Base-by-base conservation (phyloP, 2,113 vertebrate species). In the Carassius auratus region DNA sequence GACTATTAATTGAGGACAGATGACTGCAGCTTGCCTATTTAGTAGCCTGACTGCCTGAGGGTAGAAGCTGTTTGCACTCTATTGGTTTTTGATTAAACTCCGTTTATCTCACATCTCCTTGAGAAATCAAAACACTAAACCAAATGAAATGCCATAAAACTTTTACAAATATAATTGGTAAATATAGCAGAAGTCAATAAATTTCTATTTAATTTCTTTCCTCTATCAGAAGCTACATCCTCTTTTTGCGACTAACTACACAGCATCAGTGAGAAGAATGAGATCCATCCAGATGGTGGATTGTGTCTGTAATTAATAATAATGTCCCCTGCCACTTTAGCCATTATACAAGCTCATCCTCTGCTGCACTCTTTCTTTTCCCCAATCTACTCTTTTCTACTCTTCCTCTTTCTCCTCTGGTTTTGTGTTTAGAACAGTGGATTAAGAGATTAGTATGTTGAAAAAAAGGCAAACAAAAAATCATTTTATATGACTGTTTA, bases 291-390 rank as follows among this genome's bases (percentile, higher is more conserved):
- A n/a, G n/a, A n/a, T n/a, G n/a, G n/a, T n/a, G n/a, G n/a, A 52
- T 83, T 45, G 55, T 81, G 55, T 89, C 42, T 87, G 76, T 86
- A 85, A 91, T 85, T 87, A 90, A 86, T 85, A 52, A 89, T 52
- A 73, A 90, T 77, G 15, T 73, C 81, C 86, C 82, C 83, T 50
- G 75, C 66, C 86, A 87, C 75, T 83, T 87, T 62, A 74, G 21
- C 57, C 64, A 81, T 75, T 78, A 84, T 85, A 62, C 42, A 84
- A 84, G 74, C 68, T 19, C 73, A 81, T 57, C 76, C 57, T 33
- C 62, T 61, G 13, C 10, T 48, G 10, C 50, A 57, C 13, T 66
- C n/a, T 81, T 57, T 69, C 26, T 62, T 55, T 66, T 57, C 6
- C 33, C 10, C n/a, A 1, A 50, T 84, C 48, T 30, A 30, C 30